Base-by-base conservation (phyloP, 2,797 vertebrate species). In the Anabacerthia variegaticeps region DNA sequence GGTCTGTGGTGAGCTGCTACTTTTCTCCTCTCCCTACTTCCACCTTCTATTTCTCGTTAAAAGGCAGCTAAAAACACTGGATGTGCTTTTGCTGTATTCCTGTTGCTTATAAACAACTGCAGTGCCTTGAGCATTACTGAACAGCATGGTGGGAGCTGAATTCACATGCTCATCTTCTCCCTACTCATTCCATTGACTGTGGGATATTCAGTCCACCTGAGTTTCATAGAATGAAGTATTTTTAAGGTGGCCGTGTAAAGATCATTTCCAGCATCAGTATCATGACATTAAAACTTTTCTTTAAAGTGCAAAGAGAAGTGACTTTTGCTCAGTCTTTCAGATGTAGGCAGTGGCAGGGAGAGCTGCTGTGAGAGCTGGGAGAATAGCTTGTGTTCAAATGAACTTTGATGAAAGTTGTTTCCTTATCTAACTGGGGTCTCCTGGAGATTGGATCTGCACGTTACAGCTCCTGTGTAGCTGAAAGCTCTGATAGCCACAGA, bases 11-110 rank as follows among this genome's bases (percentile, higher is more conserved):
- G 61, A 88, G 54, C 28, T 82, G 79, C 61, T 87, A 2, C 55
- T 80, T 78, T 58, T 95, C 73, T 88, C 44, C n/a, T 67, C n/a
- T 85, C 51, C 44, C 21, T 62, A 18, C 44, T 95, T 82, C 77
- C 49, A 92, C 84, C 63, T 93, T 74, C 85, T 89, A 79, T 65
- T 78, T 74, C 90, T 88, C 52, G 15, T 93, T 71, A 85, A 86
- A 86, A 78, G 84, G 20, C 43, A 89, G 43, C 48, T 76, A 58
- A 86, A 93, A 94, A 49, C 73, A 68, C 16, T 63, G 51, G 19
- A 73, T 4, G 2, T 63, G 63, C 37, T 87, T 96, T 84, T 46
- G 28, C 68, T 74, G 8, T 78, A 48, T 88, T 66, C 22, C 28
- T 71, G 6, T 59, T 93, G 43, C 59, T 75, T 61, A 23, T 43